These are phyloP conservation scores for Psilopsiagon aymara DNA, from an alignment of 2,113 vertebrate species.

Conservation along the genomic window DNA sequence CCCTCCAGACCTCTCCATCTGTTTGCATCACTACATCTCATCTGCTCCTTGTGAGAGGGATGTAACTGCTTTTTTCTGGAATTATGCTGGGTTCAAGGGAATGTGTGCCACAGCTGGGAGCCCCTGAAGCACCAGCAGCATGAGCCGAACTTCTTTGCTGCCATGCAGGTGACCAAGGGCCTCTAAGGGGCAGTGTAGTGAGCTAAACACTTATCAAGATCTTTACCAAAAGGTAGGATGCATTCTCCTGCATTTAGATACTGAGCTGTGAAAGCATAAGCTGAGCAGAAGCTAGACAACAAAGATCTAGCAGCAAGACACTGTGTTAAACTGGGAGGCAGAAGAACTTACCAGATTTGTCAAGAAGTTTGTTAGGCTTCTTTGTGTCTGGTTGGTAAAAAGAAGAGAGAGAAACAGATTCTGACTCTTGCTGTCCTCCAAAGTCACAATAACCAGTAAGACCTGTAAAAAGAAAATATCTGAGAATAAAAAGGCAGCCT, in stretches of 20 bases:
- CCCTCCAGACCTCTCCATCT: neutral
- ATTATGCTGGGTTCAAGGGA: neutral
- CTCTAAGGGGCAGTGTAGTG: neutral
- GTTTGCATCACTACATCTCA: neutral
- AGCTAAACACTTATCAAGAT: neutral
- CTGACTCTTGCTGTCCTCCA: neutral
- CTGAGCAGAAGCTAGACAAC: neutral
- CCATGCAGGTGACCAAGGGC: neutral
- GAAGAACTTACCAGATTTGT: neutral
- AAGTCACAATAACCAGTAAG: neutral
- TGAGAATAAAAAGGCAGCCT: neutral
- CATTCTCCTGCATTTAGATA: neutral
- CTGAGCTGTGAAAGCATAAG: neutral
- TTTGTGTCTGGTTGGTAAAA: neutral
- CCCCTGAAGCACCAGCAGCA: neutral
- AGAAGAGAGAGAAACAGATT: neutral
- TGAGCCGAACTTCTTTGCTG: neutral
- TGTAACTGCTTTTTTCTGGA: neutral
- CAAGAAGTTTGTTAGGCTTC: neutral
- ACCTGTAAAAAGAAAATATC: neutral
- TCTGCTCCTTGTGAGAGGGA: neutral
- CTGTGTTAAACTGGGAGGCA: rapidly evolving
- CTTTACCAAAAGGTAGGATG: neutral
- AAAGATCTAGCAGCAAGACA: neutral
- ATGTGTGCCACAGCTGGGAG: neutral